These are phyloP conservation scores for Triplophysa yarkandensis DNA, from an alignment of 2,797 vertebrate genomes.

Conservation along the genomic window DNA sequence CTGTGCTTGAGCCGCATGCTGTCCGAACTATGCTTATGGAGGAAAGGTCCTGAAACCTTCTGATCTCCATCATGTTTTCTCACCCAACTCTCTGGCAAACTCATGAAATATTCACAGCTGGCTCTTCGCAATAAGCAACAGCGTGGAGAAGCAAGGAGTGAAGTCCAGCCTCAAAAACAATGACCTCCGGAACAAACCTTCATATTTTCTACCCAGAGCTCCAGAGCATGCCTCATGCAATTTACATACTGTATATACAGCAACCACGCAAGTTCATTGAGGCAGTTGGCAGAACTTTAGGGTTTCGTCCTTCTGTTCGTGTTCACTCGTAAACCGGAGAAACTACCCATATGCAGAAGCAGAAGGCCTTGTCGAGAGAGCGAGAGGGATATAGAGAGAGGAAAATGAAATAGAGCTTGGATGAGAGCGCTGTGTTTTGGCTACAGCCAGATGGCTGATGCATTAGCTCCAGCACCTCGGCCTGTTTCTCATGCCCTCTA, in stretches of 20 bases:
- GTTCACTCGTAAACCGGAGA: slow-evolving; percentile 42
- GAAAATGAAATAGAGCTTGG: slow-evolving; percentile 42
- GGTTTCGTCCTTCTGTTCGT: slow-evolving; percentile 54
- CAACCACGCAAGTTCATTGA: slow-evolving; percentile 35
- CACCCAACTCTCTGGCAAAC: slow-evolving; percentile 52
- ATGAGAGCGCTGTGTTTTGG: slow-evolving; percentile 59
- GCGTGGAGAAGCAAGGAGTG: slow-evolving; percentile 56
- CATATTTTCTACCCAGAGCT: background rate
- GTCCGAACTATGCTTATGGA: slow-evolving; percentile 53
- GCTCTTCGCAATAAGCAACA: slow-evolving; percentile 61
- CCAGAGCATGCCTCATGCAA: background rate
- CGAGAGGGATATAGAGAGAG: slow-evolving; percentile 22
- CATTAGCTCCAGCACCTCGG: slow-evolving; percentile 62
- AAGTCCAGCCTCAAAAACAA: slow-evolving; percentile 67
- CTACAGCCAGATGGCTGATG: slow-evolving; percentile 70
- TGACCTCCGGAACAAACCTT: slow-evolving; percentile 45
- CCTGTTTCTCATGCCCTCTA: slow-evolving; percentile 69
- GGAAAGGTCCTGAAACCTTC: slow-evolving; percentile 63
- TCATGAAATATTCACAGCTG: slow-evolving; percentile 71
- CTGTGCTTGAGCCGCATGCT: background rate
- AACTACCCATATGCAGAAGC: slow-evolving; percentile 53
- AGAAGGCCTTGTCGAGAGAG: slow-evolving; percentile 46
- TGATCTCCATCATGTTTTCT: slow-evolving; percentile 20
- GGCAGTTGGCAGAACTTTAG: slow-evolving; percentile 47
- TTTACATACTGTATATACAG: slow-evolving; percentile 2